Evolutionary conservation across 2,113 vertebrate species (phyloP).

Genomic region (Actenoides hombroni): DNA sequence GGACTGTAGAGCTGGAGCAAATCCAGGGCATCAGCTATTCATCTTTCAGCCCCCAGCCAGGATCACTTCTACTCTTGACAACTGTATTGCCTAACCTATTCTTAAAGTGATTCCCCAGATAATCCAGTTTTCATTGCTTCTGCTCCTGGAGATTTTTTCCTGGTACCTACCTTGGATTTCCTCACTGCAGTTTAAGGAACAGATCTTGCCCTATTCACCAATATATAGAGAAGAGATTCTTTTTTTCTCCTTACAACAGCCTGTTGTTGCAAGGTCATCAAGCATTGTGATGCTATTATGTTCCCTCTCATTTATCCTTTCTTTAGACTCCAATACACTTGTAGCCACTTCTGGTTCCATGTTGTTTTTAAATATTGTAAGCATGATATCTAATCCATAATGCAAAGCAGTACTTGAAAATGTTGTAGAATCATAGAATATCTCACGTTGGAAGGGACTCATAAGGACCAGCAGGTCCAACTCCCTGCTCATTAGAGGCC

Average conservation of each 20-base stretch:
- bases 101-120: neutral
- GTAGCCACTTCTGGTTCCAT: neutral
- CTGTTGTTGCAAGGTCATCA: neutral
- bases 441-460: neutral
- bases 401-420: neutral
- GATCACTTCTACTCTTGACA: neutral
- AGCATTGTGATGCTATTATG: neutral
- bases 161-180: neutral
- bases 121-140: neutral
- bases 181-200: neutral
- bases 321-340: neutral
- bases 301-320: neutral
- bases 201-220: neutral
- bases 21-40: neutral
- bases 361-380: neutral
- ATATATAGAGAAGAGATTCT: neutral
- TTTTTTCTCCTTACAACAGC: neutral
- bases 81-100: neutral
- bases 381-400: neutral
- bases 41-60: neutral
- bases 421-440: neutral
- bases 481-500: neutral
- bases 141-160: neutral
- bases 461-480: neutral
- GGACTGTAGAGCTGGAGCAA: neutral